phyloP scores from a whole-genome alignment of 2,888 invertebrate species.

The Pseudeuparius sepicola region DNA sequence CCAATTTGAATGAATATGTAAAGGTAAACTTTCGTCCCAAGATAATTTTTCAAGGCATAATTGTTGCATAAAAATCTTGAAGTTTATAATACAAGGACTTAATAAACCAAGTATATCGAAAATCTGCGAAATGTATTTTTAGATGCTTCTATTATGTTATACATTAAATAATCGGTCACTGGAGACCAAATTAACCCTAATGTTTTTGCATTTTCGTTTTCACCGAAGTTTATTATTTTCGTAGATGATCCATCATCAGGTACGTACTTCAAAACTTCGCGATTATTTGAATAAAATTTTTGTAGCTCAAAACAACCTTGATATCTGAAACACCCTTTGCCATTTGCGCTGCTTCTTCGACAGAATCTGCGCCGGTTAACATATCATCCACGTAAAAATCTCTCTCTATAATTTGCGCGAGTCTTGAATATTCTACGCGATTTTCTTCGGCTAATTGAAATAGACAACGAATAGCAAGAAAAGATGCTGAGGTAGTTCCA shows the following conservation, averaged over 20 bases:
- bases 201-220: constrained; percentile 17
- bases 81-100: constrained; percentile 18
- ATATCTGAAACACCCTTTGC: constrained; percentile 4
- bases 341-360: neutral
- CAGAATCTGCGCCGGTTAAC: constrained; percentile 4
- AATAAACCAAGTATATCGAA: constrained; percentile 22
- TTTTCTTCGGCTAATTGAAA: no score
- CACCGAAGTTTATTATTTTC: constrained; percentile 14
- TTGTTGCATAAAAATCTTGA: constrained; percentile 20
- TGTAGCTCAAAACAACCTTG: constrained; percentile 12
- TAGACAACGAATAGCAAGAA: no score
- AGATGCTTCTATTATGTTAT: constrained; percentile 5
- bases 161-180: constrained; percentile 10
- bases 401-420: no score
- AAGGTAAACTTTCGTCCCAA: constrained; percentile 16
- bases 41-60: constrained; percentile 17
- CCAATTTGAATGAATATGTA: constrained; percentile 14
- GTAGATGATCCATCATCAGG: constrained; percentile 1
- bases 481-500: no score
- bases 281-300: constrained; percentile 13
- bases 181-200: constrained; percentile 18
- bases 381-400: no score
- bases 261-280: constrained; percentile 11
- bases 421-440: no score
- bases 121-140: constrained; percentile 14